Base-by-base conservation (phyloP, 1,140 invertebrate species). In the Bombus ignitus region DNA sequence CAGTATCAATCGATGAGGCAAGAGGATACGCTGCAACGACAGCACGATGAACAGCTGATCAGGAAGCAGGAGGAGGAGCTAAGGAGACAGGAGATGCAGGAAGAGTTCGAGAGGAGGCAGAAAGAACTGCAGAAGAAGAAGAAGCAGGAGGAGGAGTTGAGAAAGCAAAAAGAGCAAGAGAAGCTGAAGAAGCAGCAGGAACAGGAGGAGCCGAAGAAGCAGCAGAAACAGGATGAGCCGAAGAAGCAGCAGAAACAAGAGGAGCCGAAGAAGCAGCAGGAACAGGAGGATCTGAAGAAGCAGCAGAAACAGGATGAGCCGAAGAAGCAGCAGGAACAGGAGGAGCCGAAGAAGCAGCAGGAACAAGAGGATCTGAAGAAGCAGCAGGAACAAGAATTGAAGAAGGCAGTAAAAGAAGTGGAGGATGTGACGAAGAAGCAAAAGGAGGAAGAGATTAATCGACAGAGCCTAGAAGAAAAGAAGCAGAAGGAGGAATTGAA, bases 11-110 rank as follows among this genome's bases (percentile, higher is more conserved):
- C 18, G n/a, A 76, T 62, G 57, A 28, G 74, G 18, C 70, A 84
- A 53, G 65, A 83, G 8, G 13, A 78, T 42, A 66, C 79, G n/a
- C 72, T 78, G 28, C 83, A 91, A 15, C 82, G 79, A 18, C 59
- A 83, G 57, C 65, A 87, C 15, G 66, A 82, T n/a, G 89, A 89
- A 53, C 83, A 85, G 74, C 76, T 76, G 18, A 47, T 32, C 22
- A 78, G 77, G 25, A 22, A 28, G 57, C 84, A 80, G 35, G 62
- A 86, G 47, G 84, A 86, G 10, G 87, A 88, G 47, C 70, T 37
- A 57, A 25, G 39, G 57, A 57, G 39, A 18, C 37, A 74, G 74
- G 47, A 68, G 70, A 42, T 78, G 75, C 76, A 68, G 42, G 81
- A 74, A 42, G 81, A 88, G 32, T 73, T 74, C 37, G 72, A 65